Base-by-base conservation (phyloP, 2,113 vertebrate genomes). In the Aphelocoma coerulescens region DNA sequence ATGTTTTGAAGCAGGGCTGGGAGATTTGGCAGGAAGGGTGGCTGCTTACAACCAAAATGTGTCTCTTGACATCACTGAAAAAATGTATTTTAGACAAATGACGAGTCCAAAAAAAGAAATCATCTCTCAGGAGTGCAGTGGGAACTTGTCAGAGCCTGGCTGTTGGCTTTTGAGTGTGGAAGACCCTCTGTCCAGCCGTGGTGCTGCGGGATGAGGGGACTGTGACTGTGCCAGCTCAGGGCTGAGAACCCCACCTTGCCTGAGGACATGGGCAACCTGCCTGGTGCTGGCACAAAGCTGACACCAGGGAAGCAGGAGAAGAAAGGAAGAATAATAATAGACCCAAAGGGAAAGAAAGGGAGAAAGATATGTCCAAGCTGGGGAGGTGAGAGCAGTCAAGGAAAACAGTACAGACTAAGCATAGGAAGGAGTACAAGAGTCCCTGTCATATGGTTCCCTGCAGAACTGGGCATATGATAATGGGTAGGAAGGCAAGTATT, bases 211-310 rank as follows among this genome's bases (percentile, higher is more conserved):
- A 46, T 10, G 7, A 57, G 4, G 1, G 3, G 8, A 69, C 7
- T 0, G 5, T 6, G 35, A 16, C 32, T n/a, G n/a, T 35, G 55
- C 22, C 49, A 24, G 59, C 28, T 27, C 0, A 1, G 2, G 22
- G 33, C 23, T 0, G 2, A 49, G 58, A 15, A 58, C 5, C 30
- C 21, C n/a, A 49, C 18, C 28, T 43, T 37, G 5, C 30, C 37
- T 19, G 21, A 4, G 4, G 21, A 26, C 32, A 9, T 1, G 4
- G 27, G 18, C 13, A 58, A 11, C 14, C 13, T 59, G 52, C 32
- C n/a, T 69, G 44, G 10, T 10, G 4, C 39, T 61, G 37, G 30
- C 27, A 33, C 6, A 37, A 33, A 65, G n/a, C 10, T 48, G 27
- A n/a, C 15, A n/a, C 15, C 26, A n/a, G 46, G n/a, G 49, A 44